Evolutionary conservation across 2,888 invertebrate genomes (phyloP).

Genomic region (Conops quadrifasciatus): DNA sequence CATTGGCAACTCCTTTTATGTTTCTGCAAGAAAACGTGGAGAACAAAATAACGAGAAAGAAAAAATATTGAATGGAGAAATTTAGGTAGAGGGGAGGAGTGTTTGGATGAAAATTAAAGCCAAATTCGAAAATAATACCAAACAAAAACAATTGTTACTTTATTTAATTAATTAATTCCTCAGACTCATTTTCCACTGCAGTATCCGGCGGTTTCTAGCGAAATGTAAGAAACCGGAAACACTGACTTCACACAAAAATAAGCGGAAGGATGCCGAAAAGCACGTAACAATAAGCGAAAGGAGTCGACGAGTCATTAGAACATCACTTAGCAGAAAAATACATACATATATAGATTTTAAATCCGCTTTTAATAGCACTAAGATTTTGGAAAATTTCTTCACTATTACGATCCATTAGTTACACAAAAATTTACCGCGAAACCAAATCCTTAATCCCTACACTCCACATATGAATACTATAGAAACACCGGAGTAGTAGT

Average conservation of each 20-base stretch:
- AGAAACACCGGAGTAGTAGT: constrained; percentile 9
- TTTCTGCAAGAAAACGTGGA: constrained; percentile 22
- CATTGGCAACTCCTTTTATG: constrained; percentile 8
- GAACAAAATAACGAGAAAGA: constrained; percentile 10
- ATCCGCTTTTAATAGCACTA: not conserved
- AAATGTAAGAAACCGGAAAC: constrained; percentile 16
- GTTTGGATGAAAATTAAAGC: not conserved
- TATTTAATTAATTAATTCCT: not conserved
- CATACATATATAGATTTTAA: not conserved
- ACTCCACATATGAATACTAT: constrained; percentile 22
- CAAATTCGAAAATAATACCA: not conserved
- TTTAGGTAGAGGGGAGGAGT: not conserved
- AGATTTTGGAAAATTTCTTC: not conserved
- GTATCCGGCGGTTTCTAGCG: not conserved
- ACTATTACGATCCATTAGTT: not conserved
- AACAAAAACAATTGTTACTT: not conserved
- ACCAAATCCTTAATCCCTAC: constrained; percentile 7
- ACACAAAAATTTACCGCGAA: constrained; percentile 3
- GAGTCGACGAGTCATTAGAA: not conserved
- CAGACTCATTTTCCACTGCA: not conserved
- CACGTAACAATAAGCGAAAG: constrained; percentile 4
- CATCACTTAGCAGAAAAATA: not conserved
- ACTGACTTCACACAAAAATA: not conserved
- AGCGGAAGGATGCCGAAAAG: constrained; percentile 6
- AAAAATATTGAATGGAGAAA: not conserved